phyloP scores from a whole-genome alignment of 2,888 invertebrate genomes.

The Perizoma affinitatum region DNA sequence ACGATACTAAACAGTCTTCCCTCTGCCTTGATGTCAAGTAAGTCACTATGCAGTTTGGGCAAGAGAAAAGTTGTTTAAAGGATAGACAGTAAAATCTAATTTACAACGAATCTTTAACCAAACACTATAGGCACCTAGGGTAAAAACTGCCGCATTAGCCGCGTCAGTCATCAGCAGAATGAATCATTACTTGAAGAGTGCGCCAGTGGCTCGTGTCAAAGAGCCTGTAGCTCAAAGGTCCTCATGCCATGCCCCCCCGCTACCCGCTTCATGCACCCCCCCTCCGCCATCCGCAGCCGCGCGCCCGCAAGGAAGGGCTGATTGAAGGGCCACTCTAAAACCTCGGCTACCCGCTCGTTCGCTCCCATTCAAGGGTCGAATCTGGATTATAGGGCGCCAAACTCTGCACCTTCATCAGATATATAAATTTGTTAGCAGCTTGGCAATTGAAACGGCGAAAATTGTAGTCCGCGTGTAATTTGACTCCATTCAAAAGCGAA shows the following conservation, averaged over 20 bases:
- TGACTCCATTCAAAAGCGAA: conserved; percentile 62
- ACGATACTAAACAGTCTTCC: conserved; percentile 8
- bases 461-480: conserved; percentile 72
- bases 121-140: conserved; percentile 56
- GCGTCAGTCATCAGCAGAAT: conserved; percentile 83
- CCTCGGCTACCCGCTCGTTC: conserved; percentile 82
- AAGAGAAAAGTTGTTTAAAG: conserved; percentile 46
- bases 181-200: conserved; percentile 84
- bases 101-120: conserved; percentile 65
- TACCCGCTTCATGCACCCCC: conserved; percentile 39
- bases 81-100: conserved; percentile 55
- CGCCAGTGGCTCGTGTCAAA: conserved; percentile 83
- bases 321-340: conserved; percentile 83
- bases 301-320: conserved; percentile 77
- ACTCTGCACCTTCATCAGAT: conserved; percentile 81
- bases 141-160: conserved; percentile 76
- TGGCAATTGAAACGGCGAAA: conserved; percentile 69
- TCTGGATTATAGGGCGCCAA: conserved; percentile 82
- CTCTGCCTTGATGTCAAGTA: conserved; percentile 9
- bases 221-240: conserved; percentile 81
- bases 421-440: conserved; percentile 76
- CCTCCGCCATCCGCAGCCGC: conserved; percentile 46
- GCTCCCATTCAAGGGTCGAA: conserved; percentile 81
- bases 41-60: conserved; percentile 24
- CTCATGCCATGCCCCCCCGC: conserved; percentile 58